Conservation (phyloP, 2,888 invertebrate species). For the Idaea aversata region DNA sequence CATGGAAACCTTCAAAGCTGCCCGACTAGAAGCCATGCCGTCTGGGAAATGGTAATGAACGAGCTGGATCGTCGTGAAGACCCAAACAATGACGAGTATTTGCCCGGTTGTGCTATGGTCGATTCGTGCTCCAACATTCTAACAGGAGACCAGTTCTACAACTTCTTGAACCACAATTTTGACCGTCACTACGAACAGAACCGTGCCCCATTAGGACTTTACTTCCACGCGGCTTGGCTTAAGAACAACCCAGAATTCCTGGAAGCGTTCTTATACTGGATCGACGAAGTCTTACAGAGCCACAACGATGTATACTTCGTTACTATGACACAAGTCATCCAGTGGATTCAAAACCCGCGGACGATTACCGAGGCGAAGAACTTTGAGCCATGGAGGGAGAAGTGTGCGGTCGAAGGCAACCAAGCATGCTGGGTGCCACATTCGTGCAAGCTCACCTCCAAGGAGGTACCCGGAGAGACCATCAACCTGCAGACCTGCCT, state of each 20-base stretch:
- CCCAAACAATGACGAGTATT: slow-evolving; percentile 92
- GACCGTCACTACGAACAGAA: slow-evolving; percentile 95
- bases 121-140: slow-evolving; percentile 96
- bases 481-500: slow-evolving; percentile 96
- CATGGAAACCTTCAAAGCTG: slow-evolving; percentile 95
- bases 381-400: slow-evolving; percentile 97
- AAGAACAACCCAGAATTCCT: slow-evolving; percentile 95
- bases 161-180: slow-evolving; percentile 96
- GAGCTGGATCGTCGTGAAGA: slow-evolving; percentile 95
- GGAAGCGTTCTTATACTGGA: slow-evolving; percentile 96
- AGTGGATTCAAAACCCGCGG: slow-evolving; percentile 96
- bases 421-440: slow-evolving; percentile 94
- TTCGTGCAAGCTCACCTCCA: slow-evolving; percentile 94
- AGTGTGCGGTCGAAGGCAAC: slow-evolving; percentile 91
- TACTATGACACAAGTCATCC: slow-evolving; percentile 97
- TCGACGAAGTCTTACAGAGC: slow-evolving; percentile 91
- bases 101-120: slow-evolving; percentile 96
- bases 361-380: slow-evolving; percentile 92
- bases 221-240: slow-evolving; percentile 96
- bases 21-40: slow-evolving; percentile 94
- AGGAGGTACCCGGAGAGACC: slow-evolving; percentile 96
- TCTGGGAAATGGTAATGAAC: slow-evolving; percentile 98
- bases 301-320: slow-evolving; percentile 96
- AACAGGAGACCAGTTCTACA: slow-evolving; percentile 95
- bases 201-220: slow-evolving; percentile 92